Percentiles rank a stretch among this genome's conserved stretches.
These are phyloP conservation scores for Lagopus leucura DNA, from an alignment of 2,113 vertebrate genomes.

Conservation along the genomic window DNA sequence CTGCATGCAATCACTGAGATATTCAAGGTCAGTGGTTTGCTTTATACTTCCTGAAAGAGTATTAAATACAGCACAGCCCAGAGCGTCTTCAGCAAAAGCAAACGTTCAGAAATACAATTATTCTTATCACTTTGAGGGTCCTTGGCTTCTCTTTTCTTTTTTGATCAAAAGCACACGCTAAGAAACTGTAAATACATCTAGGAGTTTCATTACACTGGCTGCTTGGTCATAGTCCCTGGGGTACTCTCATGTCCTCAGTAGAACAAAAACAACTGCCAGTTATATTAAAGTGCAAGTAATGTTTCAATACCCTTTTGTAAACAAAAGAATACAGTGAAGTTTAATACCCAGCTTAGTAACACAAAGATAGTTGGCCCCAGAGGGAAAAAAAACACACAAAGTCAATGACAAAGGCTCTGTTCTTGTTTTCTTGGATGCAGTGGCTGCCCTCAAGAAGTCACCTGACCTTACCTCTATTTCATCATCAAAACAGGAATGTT, in stretches of 20 bases:
- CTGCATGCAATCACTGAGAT: constrained; percentile 19
- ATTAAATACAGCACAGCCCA: background rate
- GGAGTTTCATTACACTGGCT: background rate
- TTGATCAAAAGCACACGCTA: background rate
- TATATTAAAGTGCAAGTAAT: background rate
- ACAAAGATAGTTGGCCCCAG: background rate
- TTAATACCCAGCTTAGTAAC: background rate
- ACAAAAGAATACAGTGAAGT: background rate
- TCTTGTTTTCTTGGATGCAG: background rate
- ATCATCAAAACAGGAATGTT: background rate
- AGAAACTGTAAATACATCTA: constrained; percentile 18
- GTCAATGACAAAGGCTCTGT: too few relatives aligned
- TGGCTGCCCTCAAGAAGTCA: background rate
- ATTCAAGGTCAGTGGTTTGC: constrained; percentile 23
- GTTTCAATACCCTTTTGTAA: background rate
- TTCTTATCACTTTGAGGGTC: background rate
- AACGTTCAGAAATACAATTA: constrained; percentile 11
- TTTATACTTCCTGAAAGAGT: background rate
- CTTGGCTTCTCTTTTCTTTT: constrained; percentile 11
- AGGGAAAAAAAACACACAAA: background rate
- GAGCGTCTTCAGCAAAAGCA: constrained; percentile 45
- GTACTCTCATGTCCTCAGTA: background rate
- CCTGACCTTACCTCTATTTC: background rate
- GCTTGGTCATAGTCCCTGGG: background rate
- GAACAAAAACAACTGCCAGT: background rate